Evolutionary conservation across 2,888 invertebrate species (phyloP), one percentile per base, ranked within the genome.

Genomic region (Catocala nupta): DNA sequence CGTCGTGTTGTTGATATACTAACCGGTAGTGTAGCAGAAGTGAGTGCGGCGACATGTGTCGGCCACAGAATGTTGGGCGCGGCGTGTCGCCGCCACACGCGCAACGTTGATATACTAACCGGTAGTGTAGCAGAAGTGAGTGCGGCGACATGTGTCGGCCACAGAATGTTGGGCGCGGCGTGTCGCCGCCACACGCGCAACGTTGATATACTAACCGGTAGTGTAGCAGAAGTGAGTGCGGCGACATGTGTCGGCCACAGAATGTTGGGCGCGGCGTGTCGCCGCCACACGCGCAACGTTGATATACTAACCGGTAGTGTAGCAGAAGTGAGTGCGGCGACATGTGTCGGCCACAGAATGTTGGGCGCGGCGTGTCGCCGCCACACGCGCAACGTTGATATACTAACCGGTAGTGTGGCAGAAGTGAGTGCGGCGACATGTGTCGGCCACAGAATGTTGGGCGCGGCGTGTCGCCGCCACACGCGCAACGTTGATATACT

Each of bases 301-400:
- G 39, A 39, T 39, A 39, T 39, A 53, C 48, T 6, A 43, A 93
- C 93, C 60, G 93, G 93, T 5, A 92, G 54, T 0, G 36, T 36
- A 36, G 4, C 36, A 36, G 36, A 5, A 36, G 36, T 5, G 10
- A 43, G 43, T 11, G 11, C 43, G 36, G 36, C 36, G 36, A 36
- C 36, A 8, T 36, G 36, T 8, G 36, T 8, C 0, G 36, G 36
- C 36, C 36, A 36, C 36, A 36, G 8, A 8, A 36, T 36, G 36
- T 8, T 5, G 7, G 36, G 36, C 36, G 36, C 36, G 36, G 1
- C 2, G 36, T 8, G 36, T 8, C 36, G 7, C 7, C 36, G 36
- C 7, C 1, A 36, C 36, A 36, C 36, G 5, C 36, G 36, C 36
- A 36, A 8, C 7, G 36, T 36, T 8, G 36, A 36, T 8, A 36